Evolutionary conservation across 2,797 vertebrate species (phyloP).

Genomic region (Alosa sapidissima): DNA sequence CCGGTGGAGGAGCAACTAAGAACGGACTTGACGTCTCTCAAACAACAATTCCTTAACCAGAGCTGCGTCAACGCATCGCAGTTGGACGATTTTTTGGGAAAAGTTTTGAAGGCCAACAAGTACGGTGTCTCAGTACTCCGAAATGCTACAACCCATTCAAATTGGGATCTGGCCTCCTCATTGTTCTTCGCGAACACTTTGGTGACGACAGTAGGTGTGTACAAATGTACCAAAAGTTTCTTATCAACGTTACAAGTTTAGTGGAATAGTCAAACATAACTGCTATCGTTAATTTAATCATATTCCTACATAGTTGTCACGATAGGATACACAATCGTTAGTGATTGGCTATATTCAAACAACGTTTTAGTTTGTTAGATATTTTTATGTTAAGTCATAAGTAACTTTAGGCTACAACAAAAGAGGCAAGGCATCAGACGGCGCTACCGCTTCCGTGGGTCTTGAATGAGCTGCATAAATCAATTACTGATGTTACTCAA

Average conservation of each 20-base stretch:
- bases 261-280: too few species aligned
- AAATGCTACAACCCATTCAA: constrained; percentile 69
- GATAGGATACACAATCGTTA: neutral
- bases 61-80: constrained; percentile 77
- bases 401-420: neutral
- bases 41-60: constrained; percentile 73
- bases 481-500: neutral
- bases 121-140: constrained; percentile 77
- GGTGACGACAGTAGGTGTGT: constrained; percentile 90
- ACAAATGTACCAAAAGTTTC: neutral
- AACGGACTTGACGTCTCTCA: constrained; percentile 72
- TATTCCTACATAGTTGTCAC: too few species aligned
- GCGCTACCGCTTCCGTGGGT: neutral
- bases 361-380: neutral
- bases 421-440: neutral
- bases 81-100: constrained; percentile 77
- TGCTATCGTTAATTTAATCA: too few species aligned
- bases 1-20: constrained; percentile 79
- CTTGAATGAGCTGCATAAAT: neutral
- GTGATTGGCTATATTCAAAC: neutral
- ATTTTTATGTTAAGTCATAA: neutral
- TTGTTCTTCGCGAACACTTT: constrained; percentile 91
- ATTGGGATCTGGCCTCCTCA: constrained; percentile 87
- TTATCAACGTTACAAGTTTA: neutral
- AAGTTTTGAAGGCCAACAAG: constrained; percentile 78